Conservation (phyloP, 2,888 invertebrate genomes). For the Gymnosoma rotundatum region DNA sequence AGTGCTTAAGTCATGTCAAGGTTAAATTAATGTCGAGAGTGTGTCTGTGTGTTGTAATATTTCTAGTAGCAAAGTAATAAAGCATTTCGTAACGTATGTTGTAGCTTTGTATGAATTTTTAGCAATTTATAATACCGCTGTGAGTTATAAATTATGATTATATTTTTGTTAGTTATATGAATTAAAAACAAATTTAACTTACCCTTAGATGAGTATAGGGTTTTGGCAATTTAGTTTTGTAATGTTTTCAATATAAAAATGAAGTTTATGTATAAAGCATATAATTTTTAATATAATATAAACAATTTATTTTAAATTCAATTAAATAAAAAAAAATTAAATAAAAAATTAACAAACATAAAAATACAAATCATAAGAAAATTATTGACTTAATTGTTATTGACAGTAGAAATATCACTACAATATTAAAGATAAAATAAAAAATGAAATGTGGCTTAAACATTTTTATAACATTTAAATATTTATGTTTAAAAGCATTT, state of each 20-base stretch:
- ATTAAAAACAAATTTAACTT: conserved; percentile 46
- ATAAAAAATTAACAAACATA: conserved; percentile 3
- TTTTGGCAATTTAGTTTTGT: conserved; percentile 42
- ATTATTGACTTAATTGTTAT: conserved; percentile 65
- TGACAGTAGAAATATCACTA: conserved; percentile 69
- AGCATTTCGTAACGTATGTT: not conserved
- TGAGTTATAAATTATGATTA: conserved; percentile 1
- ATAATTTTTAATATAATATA: conserved; percentile 52
- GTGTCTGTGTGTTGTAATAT: not conserved
- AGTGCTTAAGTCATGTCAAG: not conserved
- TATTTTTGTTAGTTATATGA: too few species aligned
- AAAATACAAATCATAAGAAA: conserved; percentile 32
- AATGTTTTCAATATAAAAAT: conserved; percentile 15
- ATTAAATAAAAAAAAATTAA: conserved; percentile 56
- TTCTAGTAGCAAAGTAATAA: not conserved
- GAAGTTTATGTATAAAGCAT: conserved; percentile 57
- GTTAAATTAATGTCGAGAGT: not conserved
- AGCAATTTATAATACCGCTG: conserved; percentile 58
- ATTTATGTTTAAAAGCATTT: too few species aligned
- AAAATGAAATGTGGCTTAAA: conserved; percentile 21
- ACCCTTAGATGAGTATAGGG: conserved; percentile 61
- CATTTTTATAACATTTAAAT: not conserved
- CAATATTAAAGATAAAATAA: conserved; percentile 42
- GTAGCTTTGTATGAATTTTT: conserved; percentile 6
- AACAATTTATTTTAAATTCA: conserved; percentile 66